phyloP scores from a whole-genome alignment of 2,797 vertebrate genomes.

The Neopelma chrysocephalum region DNA sequence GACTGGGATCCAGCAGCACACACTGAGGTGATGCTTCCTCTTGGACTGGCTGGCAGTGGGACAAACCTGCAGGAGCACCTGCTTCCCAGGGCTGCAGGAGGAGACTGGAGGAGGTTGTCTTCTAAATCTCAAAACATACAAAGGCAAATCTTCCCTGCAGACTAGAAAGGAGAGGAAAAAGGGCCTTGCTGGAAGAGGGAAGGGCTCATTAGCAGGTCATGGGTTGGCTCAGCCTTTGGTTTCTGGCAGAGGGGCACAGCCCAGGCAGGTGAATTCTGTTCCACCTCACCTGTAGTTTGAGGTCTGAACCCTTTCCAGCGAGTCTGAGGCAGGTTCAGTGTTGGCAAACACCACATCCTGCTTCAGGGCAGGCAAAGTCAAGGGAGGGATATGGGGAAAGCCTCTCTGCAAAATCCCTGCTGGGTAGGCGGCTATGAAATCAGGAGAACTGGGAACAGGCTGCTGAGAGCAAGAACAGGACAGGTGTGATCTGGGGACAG shows the following conservation, averaged over 20 bases:
- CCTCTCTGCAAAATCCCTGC: neutral
- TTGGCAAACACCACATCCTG: neutral
- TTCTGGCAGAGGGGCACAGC: neutral
- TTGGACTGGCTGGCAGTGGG: neutral
- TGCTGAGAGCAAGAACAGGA: neutral
- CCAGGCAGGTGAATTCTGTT: neutral
- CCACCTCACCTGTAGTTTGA: neutral
- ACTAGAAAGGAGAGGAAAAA: neutral
- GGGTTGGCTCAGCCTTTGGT: neutral
- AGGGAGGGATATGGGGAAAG: neutral
- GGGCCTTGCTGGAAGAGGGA: neutral
- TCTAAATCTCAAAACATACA: neutral
- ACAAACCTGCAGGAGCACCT: neutral
- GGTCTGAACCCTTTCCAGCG: neutral
- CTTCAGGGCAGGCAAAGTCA: neutral
- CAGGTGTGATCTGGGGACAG: neutral
- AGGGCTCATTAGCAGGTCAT: neutral
- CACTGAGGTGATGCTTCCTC: neutral
- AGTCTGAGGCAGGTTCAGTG: neutral
- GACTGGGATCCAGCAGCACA: neutral
- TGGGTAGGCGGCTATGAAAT: neutral
- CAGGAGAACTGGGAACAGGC: neutral
- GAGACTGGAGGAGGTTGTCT: neutral
- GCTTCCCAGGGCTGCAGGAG: accelerated
- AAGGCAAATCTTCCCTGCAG: neutral